A percentile compares a stretch with the other conserved stretches of the same genome.
These are phyloP conservation scores for Athalia cordata DNA, from an alignment of 2,888 invertebrate species.

Conservation along the genomic window DNA sequence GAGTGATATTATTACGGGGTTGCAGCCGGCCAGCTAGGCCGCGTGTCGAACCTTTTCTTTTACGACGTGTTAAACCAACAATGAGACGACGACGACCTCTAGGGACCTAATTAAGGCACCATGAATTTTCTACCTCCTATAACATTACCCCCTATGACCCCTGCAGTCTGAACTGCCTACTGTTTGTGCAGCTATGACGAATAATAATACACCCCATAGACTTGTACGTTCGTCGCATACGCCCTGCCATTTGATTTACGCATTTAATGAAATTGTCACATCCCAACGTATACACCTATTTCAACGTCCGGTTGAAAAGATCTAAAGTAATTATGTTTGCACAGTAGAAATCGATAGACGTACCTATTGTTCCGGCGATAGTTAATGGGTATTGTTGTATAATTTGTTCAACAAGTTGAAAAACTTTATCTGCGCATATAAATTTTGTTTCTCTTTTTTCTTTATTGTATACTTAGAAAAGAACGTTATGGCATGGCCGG, in stretches of 20 bases:
- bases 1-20: neutral
- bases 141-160: constrained; percentile 1
- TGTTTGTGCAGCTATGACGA: neutral
- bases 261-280: too few relatives aligned
- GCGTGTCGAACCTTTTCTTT: neutral
- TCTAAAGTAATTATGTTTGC: too few relatives aligned
- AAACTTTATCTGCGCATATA: too few relatives aligned
- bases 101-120: constrained; percentile 31
- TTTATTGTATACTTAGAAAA: neutral
- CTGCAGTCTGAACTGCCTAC: constrained; percentile 6
- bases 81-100: constrained; percentile 23
- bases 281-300: too few relatives aligned
- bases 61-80: constrained; percentile 35
- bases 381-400: too few relatives aligned
- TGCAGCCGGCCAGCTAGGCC: too few relatives aligned
- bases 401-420: too few relatives aligned
- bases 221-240: constrained; percentile 12
- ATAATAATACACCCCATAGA: neutral
- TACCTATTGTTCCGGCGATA: too few relatives aligned
- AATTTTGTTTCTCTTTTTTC: neutral
- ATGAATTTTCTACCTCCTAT: neutral
- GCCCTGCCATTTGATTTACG: constrained; percentile 35
- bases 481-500: neutral
- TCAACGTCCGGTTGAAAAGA: too few relatives aligned
- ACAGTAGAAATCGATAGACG: too few relatives aligned